Conservation (phyloP, 2,888 invertebrate species). For the Macrophya alboannulata region DNA sequence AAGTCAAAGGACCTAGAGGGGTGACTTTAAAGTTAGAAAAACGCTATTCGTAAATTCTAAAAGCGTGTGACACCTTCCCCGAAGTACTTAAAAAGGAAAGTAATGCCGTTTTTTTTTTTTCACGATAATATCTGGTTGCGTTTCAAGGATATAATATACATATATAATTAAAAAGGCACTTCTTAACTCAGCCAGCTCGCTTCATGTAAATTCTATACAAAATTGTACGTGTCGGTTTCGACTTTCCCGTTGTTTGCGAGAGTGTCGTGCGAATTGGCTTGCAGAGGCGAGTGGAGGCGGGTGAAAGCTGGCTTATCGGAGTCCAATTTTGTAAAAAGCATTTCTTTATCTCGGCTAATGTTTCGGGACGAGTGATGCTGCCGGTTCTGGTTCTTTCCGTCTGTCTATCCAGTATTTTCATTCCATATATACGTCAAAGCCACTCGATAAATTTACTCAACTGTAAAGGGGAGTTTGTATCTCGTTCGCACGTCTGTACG, state of each 20-base stretch:
- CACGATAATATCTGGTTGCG: neutral
- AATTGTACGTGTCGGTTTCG: constrained; percentile 21
- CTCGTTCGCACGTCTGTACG: neutral
- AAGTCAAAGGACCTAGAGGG: neutral
- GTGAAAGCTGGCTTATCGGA: constrained; percentile 53
- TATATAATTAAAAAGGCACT: constrained; percentile 5
- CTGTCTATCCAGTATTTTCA: constrained; percentile 2
- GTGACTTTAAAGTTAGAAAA: neutral
- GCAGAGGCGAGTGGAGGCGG: neutral
- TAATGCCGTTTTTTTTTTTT: neutral
- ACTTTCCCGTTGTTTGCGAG: constrained; percentile 18
- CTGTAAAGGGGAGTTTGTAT: neutral
- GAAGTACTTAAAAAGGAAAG: neutral
- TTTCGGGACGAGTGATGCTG: constrained; percentile 48
- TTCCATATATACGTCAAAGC: constrained; percentile 41
- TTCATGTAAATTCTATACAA: neutral
- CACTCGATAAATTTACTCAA: constrained; percentile 32
- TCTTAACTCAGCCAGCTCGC: neutral
- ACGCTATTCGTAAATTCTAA: neutral
- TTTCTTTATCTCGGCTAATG: constrained; percentile 58
- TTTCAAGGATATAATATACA: neutral
- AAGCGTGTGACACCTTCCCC: neutral
- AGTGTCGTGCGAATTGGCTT: constrained; percentile 33
- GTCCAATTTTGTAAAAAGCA: constrained; percentile 58
- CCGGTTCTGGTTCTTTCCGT: neutral